These are phyloP conservation scores for Prolemur simus DNA, from an alignment of 2,113 vertebrate genomes.

Conservation along the genomic window DNA sequence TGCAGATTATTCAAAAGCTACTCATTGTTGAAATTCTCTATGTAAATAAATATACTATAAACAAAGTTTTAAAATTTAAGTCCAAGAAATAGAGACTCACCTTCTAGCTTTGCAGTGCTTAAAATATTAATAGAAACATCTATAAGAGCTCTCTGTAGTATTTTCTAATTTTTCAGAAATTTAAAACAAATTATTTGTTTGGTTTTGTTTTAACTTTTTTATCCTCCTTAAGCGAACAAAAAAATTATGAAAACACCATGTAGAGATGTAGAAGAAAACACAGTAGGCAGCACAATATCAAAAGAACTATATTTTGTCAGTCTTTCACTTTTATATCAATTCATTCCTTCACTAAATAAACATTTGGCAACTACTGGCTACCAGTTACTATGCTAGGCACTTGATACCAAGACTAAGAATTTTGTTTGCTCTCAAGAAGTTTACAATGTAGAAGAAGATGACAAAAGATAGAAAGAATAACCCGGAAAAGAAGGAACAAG, in stretches of 20 bases:
- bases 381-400: not conserved
- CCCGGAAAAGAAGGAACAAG: not conserved
- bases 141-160: not conserved
- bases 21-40: not conserved
- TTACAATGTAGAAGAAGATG: not conserved
- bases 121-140: not conserved
- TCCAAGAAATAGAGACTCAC: not conserved
- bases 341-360: not conserved
- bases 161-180: not conserved
- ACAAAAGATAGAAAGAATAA: not conserved
- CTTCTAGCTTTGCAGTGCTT: not conserved
- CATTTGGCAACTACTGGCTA: not conserved
- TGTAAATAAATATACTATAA: not conserved
- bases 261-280: not conserved
- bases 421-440: not conserved
- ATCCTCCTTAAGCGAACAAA: not conserved
- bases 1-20: not conserved
- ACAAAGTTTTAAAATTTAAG: conserved; percentile 3
- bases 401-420: not conserved
- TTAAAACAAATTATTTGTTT: not conserved
- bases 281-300: not conserved
- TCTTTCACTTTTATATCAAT: not conserved
- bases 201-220: not conserved
- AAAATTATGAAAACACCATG: not conserved
- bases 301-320: not conserved